Evolutionary conservation across 2,888 invertebrate species (phyloP).

Genomic region (Sinotaia quadrata): DNA sequence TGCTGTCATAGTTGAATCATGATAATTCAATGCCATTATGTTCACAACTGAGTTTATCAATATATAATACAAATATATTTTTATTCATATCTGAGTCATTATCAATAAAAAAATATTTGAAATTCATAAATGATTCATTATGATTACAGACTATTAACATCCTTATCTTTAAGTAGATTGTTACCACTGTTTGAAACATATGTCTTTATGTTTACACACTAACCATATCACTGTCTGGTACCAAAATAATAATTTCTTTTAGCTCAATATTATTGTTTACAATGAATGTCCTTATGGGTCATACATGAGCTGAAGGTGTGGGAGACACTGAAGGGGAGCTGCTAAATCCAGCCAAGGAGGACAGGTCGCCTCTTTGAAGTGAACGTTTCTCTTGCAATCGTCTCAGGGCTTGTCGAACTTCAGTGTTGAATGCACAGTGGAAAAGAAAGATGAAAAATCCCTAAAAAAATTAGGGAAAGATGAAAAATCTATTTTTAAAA

Average conservation of each 20-base stretch:
- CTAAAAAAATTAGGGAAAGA: conserved; percentile 37
- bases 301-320: conserved; percentile 13
- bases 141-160: too few relatives aligned
- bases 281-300: not conserved
- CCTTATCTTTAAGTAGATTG: too few relatives aligned
- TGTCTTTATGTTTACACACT: too few relatives aligned
- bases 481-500: too few relatives aligned
- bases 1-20: too few relatives aligned
- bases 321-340: conserved; percentile 8
- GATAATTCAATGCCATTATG: too few relatives aligned
- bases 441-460: conserved; percentile 61
- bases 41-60: too few relatives aligned
- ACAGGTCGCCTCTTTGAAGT: conserved; percentile 37
- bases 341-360: conserved; percentile 19
- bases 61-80: too few relatives aligned
- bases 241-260: not conserved
- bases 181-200: too few relatives aligned
- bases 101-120: too few relatives aligned
- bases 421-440: conserved; percentile 56
- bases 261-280: not conserved
- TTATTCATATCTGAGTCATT: too few relatives aligned
- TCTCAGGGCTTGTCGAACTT: conserved; percentile 82
- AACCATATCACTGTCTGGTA: not conserved
- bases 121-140: too few relatives aligned
- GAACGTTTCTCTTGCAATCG: conserved; percentile 40